phyloP scores from a whole-genome alignment of 2,888 invertebrate species.

The Torymus auratus region DNA sequence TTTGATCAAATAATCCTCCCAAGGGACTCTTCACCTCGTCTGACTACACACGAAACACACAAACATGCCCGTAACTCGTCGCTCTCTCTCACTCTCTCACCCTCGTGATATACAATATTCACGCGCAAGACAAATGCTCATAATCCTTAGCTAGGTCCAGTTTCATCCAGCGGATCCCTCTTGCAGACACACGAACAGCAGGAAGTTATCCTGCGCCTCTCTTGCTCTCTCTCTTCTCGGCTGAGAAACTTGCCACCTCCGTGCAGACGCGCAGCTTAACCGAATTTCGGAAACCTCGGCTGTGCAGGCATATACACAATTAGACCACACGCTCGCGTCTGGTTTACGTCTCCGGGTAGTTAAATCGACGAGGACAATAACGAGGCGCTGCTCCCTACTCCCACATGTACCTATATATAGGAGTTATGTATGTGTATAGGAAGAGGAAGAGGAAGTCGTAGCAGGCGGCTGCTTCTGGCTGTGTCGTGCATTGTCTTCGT shows the following conservation, averaged over 20 bases:
- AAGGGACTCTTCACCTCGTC: background rate
- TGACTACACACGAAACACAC: background rate
- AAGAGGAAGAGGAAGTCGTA: background rate
- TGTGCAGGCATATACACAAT: background rate
- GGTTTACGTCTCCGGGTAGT: conserved; percentile 38
- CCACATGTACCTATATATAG: too few relatives aligned
- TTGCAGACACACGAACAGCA: too few relatives aligned
- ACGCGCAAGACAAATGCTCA: conserved; percentile 25
- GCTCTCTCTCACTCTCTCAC: too few relatives aligned
- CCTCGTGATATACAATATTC: conserved; percentile 13
- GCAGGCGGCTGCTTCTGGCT: background rate
- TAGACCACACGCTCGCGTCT: background rate
- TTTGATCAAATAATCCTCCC: background rate
- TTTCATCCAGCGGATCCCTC: conserved; percentile 10
- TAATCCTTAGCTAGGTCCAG: conserved; percentile 16
- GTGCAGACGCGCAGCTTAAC: background rate
- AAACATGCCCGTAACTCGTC: background rate
- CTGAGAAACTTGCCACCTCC: background rate
- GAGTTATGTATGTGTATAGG: background rate
- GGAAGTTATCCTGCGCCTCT: conserved; percentile 13
- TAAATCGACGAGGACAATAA: conserved; percentile 41
- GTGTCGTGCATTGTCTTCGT: background rate
- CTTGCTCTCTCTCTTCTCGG: background rate
- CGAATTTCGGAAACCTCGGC: conserved; percentile 11
- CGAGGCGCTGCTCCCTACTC: background rate